Base-by-base conservation (phyloP, 2,888 invertebrate genomes). In the Auanema freiburgensis region DNA sequence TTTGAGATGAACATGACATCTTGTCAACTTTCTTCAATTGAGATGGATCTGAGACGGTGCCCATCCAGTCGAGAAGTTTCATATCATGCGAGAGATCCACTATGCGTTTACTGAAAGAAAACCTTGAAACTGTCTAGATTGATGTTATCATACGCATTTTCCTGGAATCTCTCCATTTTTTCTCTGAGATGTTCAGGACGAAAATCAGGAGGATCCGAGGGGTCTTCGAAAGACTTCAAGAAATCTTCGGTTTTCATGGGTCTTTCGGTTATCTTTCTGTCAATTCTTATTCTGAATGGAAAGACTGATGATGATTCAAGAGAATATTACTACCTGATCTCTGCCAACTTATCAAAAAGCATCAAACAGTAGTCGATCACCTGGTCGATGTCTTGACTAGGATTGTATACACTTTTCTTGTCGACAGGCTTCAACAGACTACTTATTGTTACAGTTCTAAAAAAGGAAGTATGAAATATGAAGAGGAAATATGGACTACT, bases 21-120 rank as follows among this genome's bases (percentile, higher is more conserved):
- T 69, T 63, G 46, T 74, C 74, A 23, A 71, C 69, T n/a, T 54
- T 66, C 42, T 68, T 71, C 63, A 74, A 46, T 16, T 68, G 63
- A 11, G 49, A 33, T 12, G 77, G 76, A 59, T 68, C 72, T 14
- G 67, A 65, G 12, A 71, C 67, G 11, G 66, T 58, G 16, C 69
- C 59, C 49, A 65, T 61, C 76, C 76, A 79, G 16, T 71, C 67
- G 42, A 79, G 52, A 14, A 46, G 23, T 53, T 79, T 79, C 50
- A 79, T 56, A 51, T 72, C 65, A n/a, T 42, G 61, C 16, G 60
- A 51, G 33, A 76, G 24, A 5, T 61, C 44, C 11, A 65, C 49
- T n/a, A 79, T 43, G 23, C 61, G 64, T 46, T 59, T 62, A 65
- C 66, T 66, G 67, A 10, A 72, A 56, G 0, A 21, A 41, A 8